Percentiles rank a stretch among this genome's conserved stretches.
These are phyloP conservation scores for Pterostichus niger DNA, from an alignment of 2,888 invertebrate species.

Conservation along the genomic window DNA sequence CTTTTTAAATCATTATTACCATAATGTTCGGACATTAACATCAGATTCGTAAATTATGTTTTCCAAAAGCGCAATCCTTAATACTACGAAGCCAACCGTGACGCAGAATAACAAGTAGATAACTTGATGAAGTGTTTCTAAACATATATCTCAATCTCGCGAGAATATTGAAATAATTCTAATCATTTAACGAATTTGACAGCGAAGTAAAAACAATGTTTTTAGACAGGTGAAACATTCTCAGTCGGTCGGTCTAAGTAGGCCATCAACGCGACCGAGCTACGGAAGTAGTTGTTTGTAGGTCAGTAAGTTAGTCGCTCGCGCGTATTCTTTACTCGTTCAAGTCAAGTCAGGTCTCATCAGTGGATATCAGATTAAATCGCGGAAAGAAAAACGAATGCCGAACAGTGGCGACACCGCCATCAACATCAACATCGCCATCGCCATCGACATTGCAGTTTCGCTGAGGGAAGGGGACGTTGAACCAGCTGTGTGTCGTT, in stretches of 20 bases:
- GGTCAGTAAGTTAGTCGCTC: conserved; percentile 74
- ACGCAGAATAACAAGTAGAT: neutral
- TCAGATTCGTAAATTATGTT: neutral
- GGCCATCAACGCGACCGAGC: conserved; percentile 70
- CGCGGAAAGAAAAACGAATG: conserved; percentile 44
- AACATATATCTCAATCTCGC: conserved; percentile 10
- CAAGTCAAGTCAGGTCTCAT: conserved; percentile 33
- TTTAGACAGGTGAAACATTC: conserved; percentile 49
- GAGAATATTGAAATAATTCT: conserved; percentile 17
- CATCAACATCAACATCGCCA: no score
- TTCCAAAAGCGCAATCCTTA: neutral
- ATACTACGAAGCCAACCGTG: neutral
- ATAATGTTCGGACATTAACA: conserved; percentile 32
- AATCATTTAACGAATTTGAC: conserved; percentile 20
- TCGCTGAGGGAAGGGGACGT: conserved; percentile 7
- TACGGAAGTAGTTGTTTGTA: conserved; percentile 72
- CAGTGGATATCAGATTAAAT: conserved; percentile 27
- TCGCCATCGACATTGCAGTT: conserved; percentile 1
- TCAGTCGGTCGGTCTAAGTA: conserved; percentile 33
- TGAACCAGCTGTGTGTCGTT: conserved; percentile 40
- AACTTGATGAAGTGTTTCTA: neutral
- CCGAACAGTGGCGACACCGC: neutral
- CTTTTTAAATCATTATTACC: conserved; percentile 56
- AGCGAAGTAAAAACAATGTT: neutral
- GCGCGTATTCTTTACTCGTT: conserved; percentile 60